Conservation (phyloP, 2,888 invertebrate species). For the Panopea generosa region DNA sequence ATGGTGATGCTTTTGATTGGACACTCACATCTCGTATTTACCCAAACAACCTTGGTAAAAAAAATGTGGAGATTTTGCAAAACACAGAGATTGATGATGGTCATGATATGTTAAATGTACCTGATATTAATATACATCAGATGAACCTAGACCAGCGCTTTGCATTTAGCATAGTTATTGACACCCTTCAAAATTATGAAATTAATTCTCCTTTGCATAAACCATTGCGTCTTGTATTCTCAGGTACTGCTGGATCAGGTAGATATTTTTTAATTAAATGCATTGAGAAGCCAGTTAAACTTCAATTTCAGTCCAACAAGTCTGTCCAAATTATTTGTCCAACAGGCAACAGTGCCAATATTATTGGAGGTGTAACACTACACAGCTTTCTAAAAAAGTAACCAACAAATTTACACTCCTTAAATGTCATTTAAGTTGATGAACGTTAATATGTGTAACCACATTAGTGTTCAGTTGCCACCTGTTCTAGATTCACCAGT, state of each 20-base stretch:
- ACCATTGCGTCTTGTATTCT: constrained; percentile 34
- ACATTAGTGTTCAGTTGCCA: constrained; percentile 45
- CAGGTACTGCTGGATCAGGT: constrained; percentile 50
- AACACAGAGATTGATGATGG: too few relatives aligned
- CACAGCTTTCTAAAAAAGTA: constrained; percentile 60
- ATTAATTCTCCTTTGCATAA: neutral
- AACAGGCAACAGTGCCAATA: constrained; percentile 35
- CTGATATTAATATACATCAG: constrained; percentile 9
- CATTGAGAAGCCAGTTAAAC: constrained; percentile 16
- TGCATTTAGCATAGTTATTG: constrained; percentile 35
- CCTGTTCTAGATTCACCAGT: constrained; percentile 32
- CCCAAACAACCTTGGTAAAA: neutral
- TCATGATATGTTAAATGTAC: constrained; percentile 6
- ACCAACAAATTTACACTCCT: constrained; percentile 48
- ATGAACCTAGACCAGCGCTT: constrained; percentile 20
- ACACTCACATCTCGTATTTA: neutral
- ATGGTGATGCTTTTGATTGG: constrained; percentile 2
- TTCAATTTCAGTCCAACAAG: constrained; percentile 18
- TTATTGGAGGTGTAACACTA: constrained; percentile 61
- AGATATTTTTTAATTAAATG: constrained; percentile 47
- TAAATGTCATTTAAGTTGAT: constrained; percentile 59
- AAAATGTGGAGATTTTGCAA: too few relatives aligned
- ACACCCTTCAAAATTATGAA: constrained; percentile 21
- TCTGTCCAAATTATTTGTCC: constrained; percentile 43
- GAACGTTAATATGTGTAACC: constrained; percentile 46